Evolutionary conservation across 2,888 invertebrate species (phyloP).

Genomic region (Hirtodrosophila cameraria): DNA sequence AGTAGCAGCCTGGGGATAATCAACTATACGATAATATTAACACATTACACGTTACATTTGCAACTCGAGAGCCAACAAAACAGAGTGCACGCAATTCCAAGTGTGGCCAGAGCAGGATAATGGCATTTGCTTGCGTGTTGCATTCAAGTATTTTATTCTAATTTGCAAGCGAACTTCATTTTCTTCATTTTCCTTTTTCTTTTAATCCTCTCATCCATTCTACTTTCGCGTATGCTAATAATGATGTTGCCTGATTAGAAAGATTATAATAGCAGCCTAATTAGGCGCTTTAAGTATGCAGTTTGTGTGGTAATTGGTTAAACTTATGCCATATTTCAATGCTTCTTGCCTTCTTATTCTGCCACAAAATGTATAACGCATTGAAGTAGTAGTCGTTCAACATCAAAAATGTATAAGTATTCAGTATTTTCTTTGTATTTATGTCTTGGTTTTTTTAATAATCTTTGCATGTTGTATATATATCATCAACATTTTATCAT

Average conservation of each 20-base stretch:
- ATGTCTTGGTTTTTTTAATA: too few relatives aligned
- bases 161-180: conserved; percentile 6
- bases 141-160: conserved; percentile 13
- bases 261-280: conserved; percentile 12
- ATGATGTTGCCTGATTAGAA: conserved; percentile 3
- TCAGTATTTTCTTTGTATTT: too few relatives aligned
- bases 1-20: conserved; percentile 10
- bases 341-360: not conserved
- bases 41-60: conserved; percentile 29
- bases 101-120: conserved; percentile 19
- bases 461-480: too few relatives aligned
- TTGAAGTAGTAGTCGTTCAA: too few relatives aligned
- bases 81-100: conserved; percentile 9
- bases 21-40: conserved; percentile 24
- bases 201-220: not conserved
- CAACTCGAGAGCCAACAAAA: conserved; percentile 22
- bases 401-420: too few relatives aligned
- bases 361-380: too few relatives aligned
- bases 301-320: not conserved
- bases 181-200: not conserved
- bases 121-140: conserved; percentile 29
- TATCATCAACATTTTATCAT: too few relatives aligned
- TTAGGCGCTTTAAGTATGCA: not conserved
- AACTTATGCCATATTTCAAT: not conserved
- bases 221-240: not conserved